Evolutionary conservation across 2,113 vertebrate genomes (phyloP), one percentile per base, ranked within the genome.

Genomic region (Bufo bufo): DNA sequence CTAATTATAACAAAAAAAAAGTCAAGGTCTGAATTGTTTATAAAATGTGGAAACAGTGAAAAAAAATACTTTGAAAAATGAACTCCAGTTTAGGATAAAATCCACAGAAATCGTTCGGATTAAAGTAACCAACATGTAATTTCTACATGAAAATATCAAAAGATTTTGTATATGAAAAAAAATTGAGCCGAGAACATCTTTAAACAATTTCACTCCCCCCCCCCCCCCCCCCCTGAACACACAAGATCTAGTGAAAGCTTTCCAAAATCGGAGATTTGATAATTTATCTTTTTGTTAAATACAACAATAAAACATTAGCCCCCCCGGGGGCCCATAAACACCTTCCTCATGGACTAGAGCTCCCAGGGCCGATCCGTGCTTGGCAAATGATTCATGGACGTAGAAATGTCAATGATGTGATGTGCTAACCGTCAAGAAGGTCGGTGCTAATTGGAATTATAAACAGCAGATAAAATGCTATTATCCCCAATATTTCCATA

Each of bases 361-460:
- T 94, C 94, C 94, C 93, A 94, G 96, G 95, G 93, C 91, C 89
- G 92, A 91, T 94, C 94, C 93, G 94, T 95, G 94, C 94, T 93
- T 93, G 63, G 86, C 92, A 93, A 94, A 94, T 94, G 94, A 95
- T 92, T 94, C 94, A 94, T 93, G 94, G 92, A 92, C 92, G 93
- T 93, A 94, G 91, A 94, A 94, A 93, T 92, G 94, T 92, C 90
- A 89, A 92, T 92, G 94, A 92, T 5, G 91, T 92, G 94, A 95
- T 94, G 94, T 95, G 94, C 94, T 95, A 95, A 94, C 93, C 94
- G 91, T 95, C 95, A 95, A 92, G 93, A 95, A 95, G 94, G 93
- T 95, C 95, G 93, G 94, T 90, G 93, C 94, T 94, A 95, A 95
- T 94, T 95, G 94, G 93, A 95, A 95, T 96, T 96, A 96, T 95